Percentiles rank a stretch among this genome's conserved stretches.
Evolutionary conservation across 2,888 invertebrate species (phyloP).

Genomic region (Eucriotettix oculatus): DNA sequence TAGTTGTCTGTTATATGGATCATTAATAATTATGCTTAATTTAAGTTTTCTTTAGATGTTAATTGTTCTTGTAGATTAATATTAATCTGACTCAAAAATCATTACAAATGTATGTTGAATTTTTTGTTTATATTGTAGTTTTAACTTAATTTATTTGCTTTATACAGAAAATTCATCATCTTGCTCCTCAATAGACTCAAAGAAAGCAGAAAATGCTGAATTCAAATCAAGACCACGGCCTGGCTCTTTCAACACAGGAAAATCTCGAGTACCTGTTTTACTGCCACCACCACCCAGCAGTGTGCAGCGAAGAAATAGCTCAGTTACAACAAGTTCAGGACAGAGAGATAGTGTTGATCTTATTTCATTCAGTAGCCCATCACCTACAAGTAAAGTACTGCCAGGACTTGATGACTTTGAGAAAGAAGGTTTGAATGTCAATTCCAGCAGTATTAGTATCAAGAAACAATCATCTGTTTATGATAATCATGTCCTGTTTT

Average conservation of each 20-base stretch:
- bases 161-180: no score
- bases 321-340: slow-evolving; percentile 11
- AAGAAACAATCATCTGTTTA: not conserved
- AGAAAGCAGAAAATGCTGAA: not conserved
- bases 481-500: not conserved
- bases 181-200: not conserved
- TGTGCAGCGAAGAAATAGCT: slow-evolving; percentile 15
- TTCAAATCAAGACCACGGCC: slow-evolving; percentile 38
- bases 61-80: no score
- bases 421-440: not conserved
- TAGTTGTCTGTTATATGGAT: no score
- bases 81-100: no score
- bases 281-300: slow-evolving; percentile 19
- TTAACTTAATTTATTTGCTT: no score
- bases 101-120: no score
- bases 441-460: not conserved
- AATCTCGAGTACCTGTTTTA: slow-evolving; percentile 16
- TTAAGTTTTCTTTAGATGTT: no score
- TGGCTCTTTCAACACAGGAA: slow-evolving; percentile 30
- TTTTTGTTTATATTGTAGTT: no score
- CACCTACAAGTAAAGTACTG: slow-evolving; percentile 6
- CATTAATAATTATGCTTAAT: no score
- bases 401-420: not conserved
- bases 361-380: slow-evolving; percentile 11
- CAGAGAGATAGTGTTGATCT: slow-evolving; percentile 8